Conservation (phyloP, 2,113 vertebrate species). For the Spermophilus dauricus region DNA sequence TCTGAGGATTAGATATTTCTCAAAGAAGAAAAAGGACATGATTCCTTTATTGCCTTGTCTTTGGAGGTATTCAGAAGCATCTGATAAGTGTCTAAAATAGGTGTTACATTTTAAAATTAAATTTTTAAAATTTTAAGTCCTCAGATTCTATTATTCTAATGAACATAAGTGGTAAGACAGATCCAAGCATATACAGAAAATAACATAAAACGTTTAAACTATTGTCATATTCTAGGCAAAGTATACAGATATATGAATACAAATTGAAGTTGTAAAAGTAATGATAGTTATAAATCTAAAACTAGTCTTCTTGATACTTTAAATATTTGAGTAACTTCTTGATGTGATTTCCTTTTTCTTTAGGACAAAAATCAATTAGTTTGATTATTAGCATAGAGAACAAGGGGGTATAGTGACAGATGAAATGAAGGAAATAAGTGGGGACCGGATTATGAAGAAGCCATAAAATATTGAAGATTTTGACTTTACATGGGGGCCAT, state of each 20-base stretch:
- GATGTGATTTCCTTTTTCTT: slow-evolving; percentile 9
- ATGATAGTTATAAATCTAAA: background rate
- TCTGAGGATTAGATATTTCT: background rate
- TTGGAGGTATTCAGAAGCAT: background rate
- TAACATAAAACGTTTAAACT: slow-evolving; percentile 15
- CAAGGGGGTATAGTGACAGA: background rate
- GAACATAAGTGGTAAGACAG: background rate
- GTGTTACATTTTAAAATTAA: slow-evolving; percentile 51
- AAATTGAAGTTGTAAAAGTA: background rate
- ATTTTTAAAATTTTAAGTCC: background rate
- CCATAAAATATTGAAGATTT: slow-evolving; percentile 5
- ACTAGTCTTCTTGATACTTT: slow-evolving; percentile 11
- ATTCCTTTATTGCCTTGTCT: background rate
- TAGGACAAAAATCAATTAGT: background rate
- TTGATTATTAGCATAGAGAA: background rate
- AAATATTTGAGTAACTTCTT: slow-evolving; percentile 5
- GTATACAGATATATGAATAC: background rate
- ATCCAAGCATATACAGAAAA: background rate
- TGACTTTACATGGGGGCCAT: background rate
- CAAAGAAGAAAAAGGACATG: background rate
- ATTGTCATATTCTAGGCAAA: background rate
- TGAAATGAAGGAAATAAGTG: background rate
- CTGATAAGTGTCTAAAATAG: background rate
- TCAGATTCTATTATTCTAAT: slow-evolving; percentile 17
- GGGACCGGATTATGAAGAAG: background rate